phyloP scores from a whole-genome alignment of 2,797 vertebrate species.

The Setipinna tenuifilis region DNA sequence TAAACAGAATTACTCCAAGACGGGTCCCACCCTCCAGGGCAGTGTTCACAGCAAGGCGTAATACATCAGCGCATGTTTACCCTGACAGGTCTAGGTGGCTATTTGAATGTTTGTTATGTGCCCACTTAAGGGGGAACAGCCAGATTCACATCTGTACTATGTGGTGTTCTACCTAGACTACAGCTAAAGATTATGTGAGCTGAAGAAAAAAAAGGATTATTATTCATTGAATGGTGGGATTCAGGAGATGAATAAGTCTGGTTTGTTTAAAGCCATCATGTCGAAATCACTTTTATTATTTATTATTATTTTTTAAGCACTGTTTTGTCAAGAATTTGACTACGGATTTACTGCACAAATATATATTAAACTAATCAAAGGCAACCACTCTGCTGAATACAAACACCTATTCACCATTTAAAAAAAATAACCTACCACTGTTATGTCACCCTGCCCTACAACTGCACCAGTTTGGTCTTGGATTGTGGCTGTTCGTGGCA shows the following conservation, averaged over 20 bases:
- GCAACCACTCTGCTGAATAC: neutral
- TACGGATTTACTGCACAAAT: neutral
- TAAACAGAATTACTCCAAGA: constrained; percentile 61
- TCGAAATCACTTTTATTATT: neutral
- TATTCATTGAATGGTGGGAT: neutral
- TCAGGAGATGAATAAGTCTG: neutral
- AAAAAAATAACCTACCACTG: neutral
- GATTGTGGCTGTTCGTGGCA: neutral
- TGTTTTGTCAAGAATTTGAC: neutral
- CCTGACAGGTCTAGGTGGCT: constrained; percentile 20
- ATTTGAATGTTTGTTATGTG: constrained; percentile 69
- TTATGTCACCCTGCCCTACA: neutral
- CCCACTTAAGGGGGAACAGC: constrained; percentile 25
- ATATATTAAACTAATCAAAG: neutral
- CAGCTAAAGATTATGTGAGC: neutral
- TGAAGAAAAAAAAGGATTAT: neutral
- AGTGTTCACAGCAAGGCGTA: constrained; percentile 34
- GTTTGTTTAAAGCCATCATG: neutral
- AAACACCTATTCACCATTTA: neutral
- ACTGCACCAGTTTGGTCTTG: neutral
- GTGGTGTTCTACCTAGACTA: neutral
- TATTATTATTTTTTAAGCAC: neutral
- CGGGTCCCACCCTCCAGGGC: constrained; percentile 62
- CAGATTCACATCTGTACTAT: neutral
- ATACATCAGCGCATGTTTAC: constrained; percentile 27